These are phyloP conservation scores for Coluber constrictor DNA, from an alignment of 2,797 vertebrate species.

Conservation along the genomic window DNA sequence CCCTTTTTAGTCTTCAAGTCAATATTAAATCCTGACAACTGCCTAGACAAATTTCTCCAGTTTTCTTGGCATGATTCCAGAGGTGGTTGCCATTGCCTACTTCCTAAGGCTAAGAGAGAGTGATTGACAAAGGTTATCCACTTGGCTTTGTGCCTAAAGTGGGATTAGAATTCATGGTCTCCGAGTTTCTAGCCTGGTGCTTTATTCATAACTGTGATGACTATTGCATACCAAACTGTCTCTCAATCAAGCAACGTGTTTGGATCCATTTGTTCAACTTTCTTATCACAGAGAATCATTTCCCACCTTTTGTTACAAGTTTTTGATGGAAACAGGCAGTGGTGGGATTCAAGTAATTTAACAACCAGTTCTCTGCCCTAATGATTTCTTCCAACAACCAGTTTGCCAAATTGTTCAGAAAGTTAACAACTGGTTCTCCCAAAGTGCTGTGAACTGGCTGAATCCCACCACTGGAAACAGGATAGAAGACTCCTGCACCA, in stretches of 20 bases:
- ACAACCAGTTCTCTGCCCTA: too few species aligned
- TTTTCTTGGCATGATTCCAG: neutral
- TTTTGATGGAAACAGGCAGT: neutral
- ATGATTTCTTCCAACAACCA: too few species aligned
- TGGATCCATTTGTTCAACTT: neutral
- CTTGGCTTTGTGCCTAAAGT: neutral
- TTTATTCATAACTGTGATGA: neutral
- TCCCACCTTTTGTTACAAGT: too few species aligned
- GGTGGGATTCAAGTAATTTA: too few species aligned
- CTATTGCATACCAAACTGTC: neutral
- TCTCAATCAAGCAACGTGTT: neutral
- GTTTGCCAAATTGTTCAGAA: too few species aligned
- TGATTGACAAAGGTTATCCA: neutral
- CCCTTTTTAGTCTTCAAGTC: neutral
- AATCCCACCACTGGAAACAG: neutral
- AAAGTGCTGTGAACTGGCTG: too few species aligned
- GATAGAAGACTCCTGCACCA: neutral
- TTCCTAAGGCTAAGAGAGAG: neutral
- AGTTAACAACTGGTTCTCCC: too few species aligned
- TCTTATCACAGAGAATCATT: neutral
- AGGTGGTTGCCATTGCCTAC: neutral
- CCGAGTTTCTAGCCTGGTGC: neutral
- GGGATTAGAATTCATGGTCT: neutral
- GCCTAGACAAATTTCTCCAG: neutral
- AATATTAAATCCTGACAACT: neutral